A percentile compares a stretch with the other conserved stretches of the same genome.
Conservation (phyloP, 2,113 vertebrate genomes). For the Thalassarche chlororhynchos region DNA sequence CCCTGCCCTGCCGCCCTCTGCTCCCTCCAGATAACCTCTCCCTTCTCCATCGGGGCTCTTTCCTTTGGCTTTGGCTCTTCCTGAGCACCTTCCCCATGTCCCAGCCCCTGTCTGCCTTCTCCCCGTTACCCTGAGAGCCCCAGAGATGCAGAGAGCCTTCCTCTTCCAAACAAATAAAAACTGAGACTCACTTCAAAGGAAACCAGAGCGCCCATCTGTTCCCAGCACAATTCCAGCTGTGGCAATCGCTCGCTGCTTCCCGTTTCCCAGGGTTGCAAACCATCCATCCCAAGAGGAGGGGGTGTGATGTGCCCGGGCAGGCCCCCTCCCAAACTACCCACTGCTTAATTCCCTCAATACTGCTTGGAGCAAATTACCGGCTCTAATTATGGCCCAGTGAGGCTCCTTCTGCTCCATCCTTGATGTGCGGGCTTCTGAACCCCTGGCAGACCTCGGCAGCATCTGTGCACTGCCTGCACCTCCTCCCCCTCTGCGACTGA, state of each 20-base stretch:
- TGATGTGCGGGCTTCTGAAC: not conserved
- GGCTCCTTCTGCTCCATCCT: not conserved
- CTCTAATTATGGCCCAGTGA: not conserved
- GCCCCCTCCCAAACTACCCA: not conserved
- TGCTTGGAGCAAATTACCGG: not conserved
- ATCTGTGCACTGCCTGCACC: not conserved
- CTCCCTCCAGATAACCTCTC: not conserved
- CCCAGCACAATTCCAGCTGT: not conserved
- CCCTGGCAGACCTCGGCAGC: not conserved
- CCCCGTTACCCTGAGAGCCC: fast-evolving
- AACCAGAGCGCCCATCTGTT: not conserved
- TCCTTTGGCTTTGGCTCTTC: not conserved
- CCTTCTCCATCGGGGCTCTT: fast-evolving
- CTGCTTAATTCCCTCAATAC: not conserved
- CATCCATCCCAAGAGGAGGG: not conserved
- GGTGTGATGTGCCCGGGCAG: fast-evolving
- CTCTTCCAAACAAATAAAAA: not conserved
- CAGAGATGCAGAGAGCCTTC: not conserved
- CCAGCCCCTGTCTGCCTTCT: not conserved
- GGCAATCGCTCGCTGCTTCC: fast-evolving
- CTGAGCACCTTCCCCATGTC: fast-evolving
- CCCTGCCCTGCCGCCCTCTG: not conserved
- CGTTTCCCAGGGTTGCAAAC: not conserved
- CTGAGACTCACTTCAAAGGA: not conserved
- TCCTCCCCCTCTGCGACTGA: not conserved